Evolutionary conservation across 2,888 invertebrate species (phyloP), one percentile per base, ranked within the genome.

Genomic region (Mimumesa dahlbomi): DNA sequence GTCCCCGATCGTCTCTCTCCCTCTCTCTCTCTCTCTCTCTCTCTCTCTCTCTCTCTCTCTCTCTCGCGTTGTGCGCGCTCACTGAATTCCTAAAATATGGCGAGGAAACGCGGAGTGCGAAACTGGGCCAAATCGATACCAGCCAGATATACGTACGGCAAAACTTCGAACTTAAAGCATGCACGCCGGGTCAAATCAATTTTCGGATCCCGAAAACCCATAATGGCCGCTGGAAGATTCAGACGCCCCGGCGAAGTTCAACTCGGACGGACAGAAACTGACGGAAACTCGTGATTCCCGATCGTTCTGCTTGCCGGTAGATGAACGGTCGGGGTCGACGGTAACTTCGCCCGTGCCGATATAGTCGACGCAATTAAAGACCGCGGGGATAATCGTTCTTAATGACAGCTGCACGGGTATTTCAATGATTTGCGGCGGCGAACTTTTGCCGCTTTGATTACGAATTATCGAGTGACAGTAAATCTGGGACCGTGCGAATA

Each of bases 71-170:
- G 16, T 40, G 54, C 48, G 54, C 57, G 62, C 50, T 45, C 45
- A 48, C 31, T 46, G 73, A 73, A 74, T 72, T 67, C 66, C 73
- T 67, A 73, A 73, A 72, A 73, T 73, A 73, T 57, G 63, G 59
- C 62, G 72, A 53, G 54, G 62, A 72, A 49, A 53, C 53, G 46
- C 31, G 62, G 64, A 42, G 34, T 54, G 49, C 14, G 58, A 57
- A 74, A 73, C 73, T 69, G 62, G 74, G 65, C 65, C 73, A 65
- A 76, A 79, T 78, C 70, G 78, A 78, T 79, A 73, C 50, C 58
- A 42, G 36, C 48, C 59, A 54, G 54, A 77, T 59, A 56, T 54
- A 69, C 68, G 64, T 46, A 48, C 48, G 43, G 75, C 56, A 67
- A 67, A 76, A 70, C 59, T 66, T 72, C 61, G 57, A 58, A 57